These are phyloP conservation scores for Bubo bubo DNA, from an alignment of 2,113 vertebrate genomes.

Conservation along the genomic window DNA sequence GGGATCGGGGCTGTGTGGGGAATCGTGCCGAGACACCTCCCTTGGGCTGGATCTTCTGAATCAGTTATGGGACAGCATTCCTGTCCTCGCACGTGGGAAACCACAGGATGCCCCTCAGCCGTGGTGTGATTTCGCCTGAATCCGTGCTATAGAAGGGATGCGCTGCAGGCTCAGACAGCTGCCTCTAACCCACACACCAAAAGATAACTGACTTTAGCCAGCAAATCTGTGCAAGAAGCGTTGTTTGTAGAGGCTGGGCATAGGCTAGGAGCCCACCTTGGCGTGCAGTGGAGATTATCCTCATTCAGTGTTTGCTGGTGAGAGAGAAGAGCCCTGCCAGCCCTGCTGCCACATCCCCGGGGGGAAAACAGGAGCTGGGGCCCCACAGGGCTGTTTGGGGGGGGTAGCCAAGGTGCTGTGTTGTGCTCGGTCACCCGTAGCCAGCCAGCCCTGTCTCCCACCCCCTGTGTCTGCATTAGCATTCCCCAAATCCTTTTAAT, in stretches of 20 bases:
- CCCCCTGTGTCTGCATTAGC: conserved; percentile 39
- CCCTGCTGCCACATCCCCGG: background rate
- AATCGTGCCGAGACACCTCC: rapidly evolving
- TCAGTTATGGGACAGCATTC: rapidly evolving
- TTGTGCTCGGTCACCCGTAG: conserved; percentile 4
- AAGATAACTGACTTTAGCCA: background rate
- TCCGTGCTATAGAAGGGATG: background rate
- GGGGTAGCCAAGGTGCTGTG: background rate
- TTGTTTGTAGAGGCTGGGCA: rapidly evolving
- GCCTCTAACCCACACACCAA: background rate
- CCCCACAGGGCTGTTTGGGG: rapidly evolving
- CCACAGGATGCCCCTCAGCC: background rate
- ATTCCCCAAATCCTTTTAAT: conserved; percentile 69
- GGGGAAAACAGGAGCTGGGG: background rate
- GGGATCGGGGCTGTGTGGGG: rapidly evolving
- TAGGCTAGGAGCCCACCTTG: background rate
- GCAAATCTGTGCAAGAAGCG: background rate
- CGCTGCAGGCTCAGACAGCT: background rate
- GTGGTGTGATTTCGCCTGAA: rapidly evolving
- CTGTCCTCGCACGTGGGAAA: rapidly evolving
- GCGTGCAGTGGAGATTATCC: rapidly evolving
- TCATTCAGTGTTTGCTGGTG: rapidly evolving
- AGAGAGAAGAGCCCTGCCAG: background rate
- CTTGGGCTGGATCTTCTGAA: background rate
- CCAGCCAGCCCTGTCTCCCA: background rate